phyloP scores from a whole-genome alignment of 2,113 vertebrate genomes.

The Leptodactylus fuscus region DNA sequence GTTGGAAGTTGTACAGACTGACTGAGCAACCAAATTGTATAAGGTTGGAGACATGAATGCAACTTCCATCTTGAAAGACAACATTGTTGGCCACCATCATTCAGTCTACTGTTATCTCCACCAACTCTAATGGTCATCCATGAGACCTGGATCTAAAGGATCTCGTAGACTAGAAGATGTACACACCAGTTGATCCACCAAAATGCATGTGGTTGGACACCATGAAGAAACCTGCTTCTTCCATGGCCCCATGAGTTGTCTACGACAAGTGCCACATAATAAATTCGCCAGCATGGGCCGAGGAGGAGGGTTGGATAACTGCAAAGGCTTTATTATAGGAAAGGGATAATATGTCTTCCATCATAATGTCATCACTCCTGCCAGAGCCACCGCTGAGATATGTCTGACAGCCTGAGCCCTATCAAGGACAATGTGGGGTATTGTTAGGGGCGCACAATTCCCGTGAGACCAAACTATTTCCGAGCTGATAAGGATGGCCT shows the following conservation, averaged over 20 bases:
- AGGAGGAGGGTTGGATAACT: background rate
- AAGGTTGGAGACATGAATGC: too few relatives aligned
- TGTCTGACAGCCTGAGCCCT: background rate
- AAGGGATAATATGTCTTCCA: constrained; percentile 6
- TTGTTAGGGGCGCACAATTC: constrained; percentile 45
- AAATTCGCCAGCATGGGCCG: background rate
- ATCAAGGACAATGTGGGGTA: constrained; percentile 4
- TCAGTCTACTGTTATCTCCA: too few relatives aligned
- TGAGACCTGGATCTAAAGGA: background rate
- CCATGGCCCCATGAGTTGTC: background rate
- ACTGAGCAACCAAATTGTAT: too few relatives aligned
- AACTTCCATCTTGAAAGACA: too few relatives aligned
- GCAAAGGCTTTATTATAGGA: background rate
- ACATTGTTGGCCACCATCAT: too few relatives aligned
- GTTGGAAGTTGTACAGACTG: too few relatives aligned
- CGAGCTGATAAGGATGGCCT: constrained; percentile 33
- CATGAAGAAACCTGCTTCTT: background rate
- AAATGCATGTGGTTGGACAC: background rate
- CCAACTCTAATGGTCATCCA: too few relatives aligned
- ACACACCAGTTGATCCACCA: background rate
- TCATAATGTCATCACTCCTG: constrained; percentile 1
- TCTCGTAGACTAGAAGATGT: background rate
- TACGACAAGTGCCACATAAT: background rate
- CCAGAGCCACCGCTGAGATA: constrained; percentile 1
- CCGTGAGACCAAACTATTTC: constrained; percentile 26